These are phyloP conservation scores for Pachypeltis micranthus DNA, from an alignment of 1,140 invertebrate species.

Conservation along the genomic window DNA sequence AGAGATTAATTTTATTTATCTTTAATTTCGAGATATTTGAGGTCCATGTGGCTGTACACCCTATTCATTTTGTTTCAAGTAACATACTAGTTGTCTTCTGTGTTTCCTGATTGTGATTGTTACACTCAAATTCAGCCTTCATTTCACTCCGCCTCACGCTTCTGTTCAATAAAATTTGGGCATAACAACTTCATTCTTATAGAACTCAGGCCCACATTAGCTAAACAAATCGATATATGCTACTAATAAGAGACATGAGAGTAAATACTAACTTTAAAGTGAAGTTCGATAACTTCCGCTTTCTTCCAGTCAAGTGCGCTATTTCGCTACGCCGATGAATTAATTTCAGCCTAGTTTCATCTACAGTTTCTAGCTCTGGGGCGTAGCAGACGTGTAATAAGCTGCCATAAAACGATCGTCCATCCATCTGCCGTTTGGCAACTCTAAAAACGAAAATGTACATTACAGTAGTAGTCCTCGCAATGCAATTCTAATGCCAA, in stretches of 20 bases:
- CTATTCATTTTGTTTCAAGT: too few relatives aligned
- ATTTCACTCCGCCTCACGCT: background rate
- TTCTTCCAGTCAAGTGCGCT: slow-evolving; percentile 21
- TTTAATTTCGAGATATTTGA: too few relatives aligned
- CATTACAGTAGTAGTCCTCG: too few relatives aligned
- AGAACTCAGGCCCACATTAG: background rate
- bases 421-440: slow-evolving; percentile 71
- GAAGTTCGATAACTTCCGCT: background rate
- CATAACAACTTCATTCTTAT: background rate
- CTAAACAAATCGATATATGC: background rate
- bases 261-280: background rate
- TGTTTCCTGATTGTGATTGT: background rate
- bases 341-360: slow-evolving; percentile 66
- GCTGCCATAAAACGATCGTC: slow-evolving; percentile 74
- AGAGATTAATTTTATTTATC: too few relatives aligned
- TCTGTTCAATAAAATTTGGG: background rate
- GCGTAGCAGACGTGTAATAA: slow-evolving; percentile 78
- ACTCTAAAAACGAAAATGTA: slow-evolving; percentile 44
- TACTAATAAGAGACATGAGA: background rate
- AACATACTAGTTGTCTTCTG: too few relatives aligned
- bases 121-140: background rate
- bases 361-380: slow-evolving; percentile 67
- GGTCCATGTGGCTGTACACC: too few relatives aligned
- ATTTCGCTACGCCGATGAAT: slow-evolving; percentile 53
- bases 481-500: too few relatives aligned